Evolutionary conservation across 2,113 vertebrate genomes (phyloP).

Genomic region (Scatophagus argus): DNA sequence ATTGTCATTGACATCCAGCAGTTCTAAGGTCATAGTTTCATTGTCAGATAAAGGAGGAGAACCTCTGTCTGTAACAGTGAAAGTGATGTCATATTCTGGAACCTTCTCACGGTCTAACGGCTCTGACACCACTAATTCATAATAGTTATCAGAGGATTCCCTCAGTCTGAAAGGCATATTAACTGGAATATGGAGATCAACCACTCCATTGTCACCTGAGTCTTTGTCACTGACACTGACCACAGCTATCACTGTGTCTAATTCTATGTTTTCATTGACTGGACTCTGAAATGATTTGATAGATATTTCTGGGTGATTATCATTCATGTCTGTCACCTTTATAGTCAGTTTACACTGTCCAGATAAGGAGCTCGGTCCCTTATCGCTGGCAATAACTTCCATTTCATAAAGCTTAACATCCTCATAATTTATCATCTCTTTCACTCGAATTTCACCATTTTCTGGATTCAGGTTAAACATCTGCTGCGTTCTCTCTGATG

Average conservation of each 20-base stretch:
- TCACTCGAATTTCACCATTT: conserved; percentile 84
- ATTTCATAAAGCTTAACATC: conserved; percentile 78
- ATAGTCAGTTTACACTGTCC: conserved; percentile 78
- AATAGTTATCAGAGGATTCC: conserved; percentile 80
- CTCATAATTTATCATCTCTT: conserved; percentile 84
- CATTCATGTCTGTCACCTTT: conserved; percentile 81
- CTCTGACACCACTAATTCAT: conserved; percentile 75
- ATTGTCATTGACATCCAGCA: conserved; percentile 83
- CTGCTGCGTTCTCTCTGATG: conserved; percentile 71
- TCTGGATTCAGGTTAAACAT: conserved; percentile 81
- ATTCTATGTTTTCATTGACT: conserved; percentile 71
- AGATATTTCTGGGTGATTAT: conserved; percentile 82
- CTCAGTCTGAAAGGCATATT: conserved; percentile 76
- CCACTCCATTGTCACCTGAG: conserved; percentile 77
- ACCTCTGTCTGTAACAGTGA: conserved; percentile 78
- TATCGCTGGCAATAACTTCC: conserved; percentile 76
- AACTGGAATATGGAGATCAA: conserved; percentile 72
- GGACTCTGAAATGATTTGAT: conserved; percentile 84
- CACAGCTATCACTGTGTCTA: conserved; percentile 80
- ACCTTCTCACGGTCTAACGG: conserved; percentile 79
- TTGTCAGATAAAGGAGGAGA: conserved; percentile 80
- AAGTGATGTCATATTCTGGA: conserved; percentile 79
- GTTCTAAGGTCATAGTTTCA: conserved; percentile 79
- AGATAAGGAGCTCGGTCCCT: conserved; percentile 69
- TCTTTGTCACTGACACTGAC: conserved; percentile 81